These are phyloP conservation scores for Cyclopterus lumpus DNA, from an alignment of 2,797 vertebrate genomes.

Conservation along the genomic window DNA sequence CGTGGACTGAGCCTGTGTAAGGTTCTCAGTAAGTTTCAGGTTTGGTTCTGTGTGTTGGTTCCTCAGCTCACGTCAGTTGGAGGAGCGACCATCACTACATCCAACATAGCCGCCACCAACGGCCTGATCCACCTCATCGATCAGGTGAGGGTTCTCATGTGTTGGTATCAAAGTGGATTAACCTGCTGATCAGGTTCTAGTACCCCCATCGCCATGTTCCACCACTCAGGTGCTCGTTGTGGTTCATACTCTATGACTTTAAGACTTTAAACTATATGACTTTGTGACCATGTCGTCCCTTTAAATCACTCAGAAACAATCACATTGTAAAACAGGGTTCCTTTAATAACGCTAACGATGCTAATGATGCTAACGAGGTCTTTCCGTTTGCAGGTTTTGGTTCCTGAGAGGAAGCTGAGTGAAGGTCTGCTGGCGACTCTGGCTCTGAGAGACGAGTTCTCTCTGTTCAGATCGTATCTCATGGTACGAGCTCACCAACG, in stretches of 20 bases:
- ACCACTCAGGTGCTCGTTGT: too few species aligned
- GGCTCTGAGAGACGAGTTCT: constrained; percentile 88
- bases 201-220: too few species aligned
- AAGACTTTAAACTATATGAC: too few species aligned
- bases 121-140: constrained; percentile 92
- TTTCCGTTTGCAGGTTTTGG: constrained; percentile 84
- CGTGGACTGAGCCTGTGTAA: too few species aligned
- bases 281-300: too few species aligned
- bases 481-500: constrained; percentile 78
- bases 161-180: not conserved
- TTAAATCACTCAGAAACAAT: not conserved
- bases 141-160: constrained; percentile 78
- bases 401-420: constrained; percentile 82
- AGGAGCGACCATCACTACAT: constrained; percentile 82
- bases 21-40: too few species aligned
- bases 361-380: not conserved
- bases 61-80: constrained; percentile 84
- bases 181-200: too few species aligned
- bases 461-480: constrained; percentile 85
- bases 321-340: not conserved
- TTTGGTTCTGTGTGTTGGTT: not conserved
- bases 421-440: constrained; percentile 85
- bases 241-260: too few species aligned
- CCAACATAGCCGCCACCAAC: constrained; percentile 88
- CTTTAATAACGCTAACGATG: not conserved